Conservation (phyloP, 37 sponge, comb jelly and placozoan genomes). For the Beroe ovata region DNA sequence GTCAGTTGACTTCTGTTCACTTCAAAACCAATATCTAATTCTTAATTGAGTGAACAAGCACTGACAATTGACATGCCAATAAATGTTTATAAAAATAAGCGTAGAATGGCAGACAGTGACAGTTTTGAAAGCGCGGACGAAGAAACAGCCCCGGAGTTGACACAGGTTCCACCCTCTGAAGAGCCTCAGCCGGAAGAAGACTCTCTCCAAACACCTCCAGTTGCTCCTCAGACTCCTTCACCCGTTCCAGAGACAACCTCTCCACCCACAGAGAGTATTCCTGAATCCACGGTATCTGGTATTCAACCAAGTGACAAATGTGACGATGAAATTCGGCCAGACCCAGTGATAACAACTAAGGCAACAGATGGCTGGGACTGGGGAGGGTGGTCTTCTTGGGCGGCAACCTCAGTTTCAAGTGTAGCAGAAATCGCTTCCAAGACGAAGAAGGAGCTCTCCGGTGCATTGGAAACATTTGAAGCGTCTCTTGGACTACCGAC, state of each 20-base stretch:
- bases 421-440: slow-evolving; percentile 28
- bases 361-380: slow-evolving; percentile 4
- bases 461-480: slow-evolving; percentile 61
- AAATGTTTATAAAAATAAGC: too few relatives aligned
- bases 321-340: slow-evolving; percentile 5
- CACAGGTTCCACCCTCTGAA: not conserved
- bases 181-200: too few relatives aligned
- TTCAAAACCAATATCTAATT: too few relatives aligned
- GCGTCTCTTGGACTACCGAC: slow-evolving; percentile 39
- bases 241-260: not conserved
- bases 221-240: not conserved
- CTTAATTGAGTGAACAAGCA: too few relatives aligned
- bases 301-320: too few relatives aligned
- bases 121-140: slow-evolving; percentile 62
- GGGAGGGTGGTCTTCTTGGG: slow-evolving; percentile 61
- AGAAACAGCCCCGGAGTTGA: not conserved
- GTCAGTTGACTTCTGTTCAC: too few relatives aligned
- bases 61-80: too few relatives aligned
- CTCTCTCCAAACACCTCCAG: not conserved
- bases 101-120: slow-evolving; percentile 51
- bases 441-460: slow-evolving; percentile 24
- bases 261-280: not conserved
- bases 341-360: slow-evolving; percentile 2
- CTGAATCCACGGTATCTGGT: not conserved
- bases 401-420: slow-evolving; percentile 15